Base-by-base conservation (phyloP, 1,140 invertebrate species). In the Brachionus angularis region DNA sequence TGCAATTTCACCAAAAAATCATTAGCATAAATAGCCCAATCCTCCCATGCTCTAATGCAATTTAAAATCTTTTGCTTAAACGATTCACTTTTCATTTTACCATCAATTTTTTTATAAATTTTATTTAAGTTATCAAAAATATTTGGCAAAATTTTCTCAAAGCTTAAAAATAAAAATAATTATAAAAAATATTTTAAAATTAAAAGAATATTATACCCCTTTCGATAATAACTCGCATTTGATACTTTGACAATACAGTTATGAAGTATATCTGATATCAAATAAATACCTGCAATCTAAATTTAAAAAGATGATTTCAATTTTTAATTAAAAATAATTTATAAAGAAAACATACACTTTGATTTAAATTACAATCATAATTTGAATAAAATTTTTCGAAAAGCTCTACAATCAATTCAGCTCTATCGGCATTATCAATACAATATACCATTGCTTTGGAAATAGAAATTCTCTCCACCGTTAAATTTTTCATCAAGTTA, bases 401-500 rank as follows among this genome's bases (percentile, higher is more conserved):
- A 78, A 91, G 94, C 73, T 93, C 89, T 50, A 91, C 89, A 70
- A 99, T 92, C 84, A 98, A 95, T 77, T 94, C 93, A 14, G 89
- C 93, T 50, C 93, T 91, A 81, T 97, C 94, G 21, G 93, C 91
- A 83, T 98, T 95, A 78, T 98, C 94, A 70, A 98, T 89, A 81
- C 94, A 98, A 85, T 95, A 98, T 23, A 97, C 89, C 96, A 98
- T 98, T 0, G 89, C 89, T 80, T 96, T 79, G 5, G 77, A 81
- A 29, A 83, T 74, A 80, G 88, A 89, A 58, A 85, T 81, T 74
- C 90, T 85, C 78, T 96, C 90, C 0, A 93, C 91, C 0, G 88
- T 88, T 74, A 98, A 85, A 72, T 88, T 87, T 39, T 93, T 85
- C 34, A 99, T 85, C 74, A 97, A 84, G 79, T 94, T 89, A 83